phyloP scores from a whole-genome alignment of 2,113 vertebrate genomes.

The Serinus canaria region DNA sequence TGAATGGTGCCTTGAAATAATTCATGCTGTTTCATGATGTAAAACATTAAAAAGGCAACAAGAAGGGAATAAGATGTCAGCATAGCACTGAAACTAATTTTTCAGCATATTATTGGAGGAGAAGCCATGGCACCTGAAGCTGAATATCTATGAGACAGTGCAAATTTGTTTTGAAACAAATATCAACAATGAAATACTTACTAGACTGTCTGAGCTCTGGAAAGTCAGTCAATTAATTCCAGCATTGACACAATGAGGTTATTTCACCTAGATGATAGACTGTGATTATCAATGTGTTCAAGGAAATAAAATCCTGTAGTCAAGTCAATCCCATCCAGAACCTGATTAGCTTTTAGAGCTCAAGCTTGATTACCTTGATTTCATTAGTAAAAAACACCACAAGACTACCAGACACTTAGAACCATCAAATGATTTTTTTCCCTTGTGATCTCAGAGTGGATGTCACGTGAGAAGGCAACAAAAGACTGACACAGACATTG shows the following conservation, averaged over 20 bases:
- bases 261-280: not conserved
- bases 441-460: not conserved
- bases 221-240: not conserved
- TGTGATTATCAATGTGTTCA: not conserved
- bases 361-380: not conserved
- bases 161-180: slow-evolving; percentile 29
- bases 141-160: not conserved
- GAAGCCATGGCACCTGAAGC: not conserved
- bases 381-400: not conserved
- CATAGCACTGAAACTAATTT: not conserved
- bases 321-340: not conserved
- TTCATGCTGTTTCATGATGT: not conserved
- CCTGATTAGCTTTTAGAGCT: not conserved
- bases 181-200: not conserved
- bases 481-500: not conserved
- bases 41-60: not conserved
- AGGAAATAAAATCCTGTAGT: not conserved
- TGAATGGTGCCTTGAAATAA: not conserved
- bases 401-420: not conserved
- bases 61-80: not conserved
- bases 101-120: not conserved
- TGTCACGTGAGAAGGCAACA: not conserved
- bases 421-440: not conserved
- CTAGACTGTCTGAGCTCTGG: not conserved
- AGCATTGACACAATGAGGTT: not conserved